Evolutionary conservation across 2,113 vertebrate genomes (phyloP).

Genomic region (Phycodurus eques): DNA sequence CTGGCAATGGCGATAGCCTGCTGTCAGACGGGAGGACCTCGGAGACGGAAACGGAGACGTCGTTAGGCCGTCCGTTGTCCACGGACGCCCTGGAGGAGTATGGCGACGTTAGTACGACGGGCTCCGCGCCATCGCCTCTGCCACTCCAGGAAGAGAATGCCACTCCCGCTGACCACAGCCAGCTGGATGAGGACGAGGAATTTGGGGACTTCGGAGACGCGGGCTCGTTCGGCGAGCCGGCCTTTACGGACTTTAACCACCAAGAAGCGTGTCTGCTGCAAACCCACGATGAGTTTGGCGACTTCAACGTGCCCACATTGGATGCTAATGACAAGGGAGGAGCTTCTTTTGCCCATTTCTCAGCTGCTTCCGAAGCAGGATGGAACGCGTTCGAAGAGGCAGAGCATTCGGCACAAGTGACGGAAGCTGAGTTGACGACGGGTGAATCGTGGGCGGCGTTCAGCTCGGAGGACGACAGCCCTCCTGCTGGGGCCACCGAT

Average conservation of each 20-base stretch:
- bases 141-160: conserved; percentile 55
- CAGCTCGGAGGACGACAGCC: conserved; percentile 68
- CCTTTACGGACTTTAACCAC: conserved; percentile 65
- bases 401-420: conserved; percentile 55
- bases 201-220: conserved; percentile 84
- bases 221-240: conserved; percentile 56
- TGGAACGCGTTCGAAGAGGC: conserved; percentile 86
- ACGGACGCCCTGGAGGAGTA: conserved; percentile 78
- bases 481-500: conserved; percentile 57
- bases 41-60: conserved; percentile 68
- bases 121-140: conserved; percentile 65
- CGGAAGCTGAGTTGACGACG: conserved; percentile 63
- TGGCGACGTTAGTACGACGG: conserved; percentile 82
- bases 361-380: conserved; percentile 65
- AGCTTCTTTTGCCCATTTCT: conserved; percentile 61
- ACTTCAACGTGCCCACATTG: conserved; percentile 76
- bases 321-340: conserved; percentile 20
- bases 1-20: conserved; percentile 18
- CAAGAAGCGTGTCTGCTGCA: not conserved
- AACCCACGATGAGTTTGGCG: conserved; percentile 77
- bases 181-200: conserved; percentile 65
- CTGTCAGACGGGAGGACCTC: conserved; percentile 52
- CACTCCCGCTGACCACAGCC: conserved; percentile 60
- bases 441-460: conserved; percentile 87
- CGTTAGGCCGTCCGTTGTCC: conserved; percentile 65